These are phyloP conservation scores for Anneissia japonica DNA, from an alignment of 35 echinoderm and acorn worm genomes.

Conservation along the genomic window DNA sequence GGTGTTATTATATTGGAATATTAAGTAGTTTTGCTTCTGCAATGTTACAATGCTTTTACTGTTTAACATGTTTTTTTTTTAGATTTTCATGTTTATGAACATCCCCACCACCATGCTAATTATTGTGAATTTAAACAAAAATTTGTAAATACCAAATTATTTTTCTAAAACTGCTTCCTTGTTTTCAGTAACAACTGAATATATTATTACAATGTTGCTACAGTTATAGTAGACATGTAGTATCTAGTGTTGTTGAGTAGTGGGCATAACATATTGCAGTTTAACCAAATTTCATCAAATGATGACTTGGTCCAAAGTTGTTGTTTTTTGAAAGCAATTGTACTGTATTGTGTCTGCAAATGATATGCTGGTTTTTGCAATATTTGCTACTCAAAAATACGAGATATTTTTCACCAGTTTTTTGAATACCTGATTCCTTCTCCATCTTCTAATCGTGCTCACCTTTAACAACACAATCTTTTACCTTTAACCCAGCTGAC, in stretches of 20 bases:
- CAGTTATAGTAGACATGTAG: not conserved
- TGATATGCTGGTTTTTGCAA: not conserved
- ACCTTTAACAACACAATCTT: constrained; percentile 11
- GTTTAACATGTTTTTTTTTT: too few relatives aligned
- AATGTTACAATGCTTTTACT: too few relatives aligned
- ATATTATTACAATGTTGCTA: not conserved
- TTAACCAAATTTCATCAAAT: too few relatives aligned
- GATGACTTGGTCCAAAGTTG: too few relatives aligned
- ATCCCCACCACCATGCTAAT: not conserved
- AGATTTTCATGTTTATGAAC: too few relatives aligned
- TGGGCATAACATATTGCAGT: not conserved
- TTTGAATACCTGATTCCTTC: not conserved
- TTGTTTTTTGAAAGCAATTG: too few relatives aligned
- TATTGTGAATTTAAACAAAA: not conserved
- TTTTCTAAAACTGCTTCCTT: not conserved
- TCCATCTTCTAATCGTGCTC: not conserved
- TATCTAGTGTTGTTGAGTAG: not conserved
- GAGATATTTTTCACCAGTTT: not conserved
- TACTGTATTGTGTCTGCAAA: not conserved
- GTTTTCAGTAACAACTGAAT: not conserved
- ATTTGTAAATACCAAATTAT: not conserved
- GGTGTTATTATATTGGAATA: too few relatives aligned
- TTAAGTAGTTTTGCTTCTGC: too few relatives aligned
- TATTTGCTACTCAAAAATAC: not conserved
- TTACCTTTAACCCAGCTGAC: constrained; percentile 38